Base-by-base conservation (phyloP, 2,888 invertebrate species). In the Dolomedes plantarius region DNA sequence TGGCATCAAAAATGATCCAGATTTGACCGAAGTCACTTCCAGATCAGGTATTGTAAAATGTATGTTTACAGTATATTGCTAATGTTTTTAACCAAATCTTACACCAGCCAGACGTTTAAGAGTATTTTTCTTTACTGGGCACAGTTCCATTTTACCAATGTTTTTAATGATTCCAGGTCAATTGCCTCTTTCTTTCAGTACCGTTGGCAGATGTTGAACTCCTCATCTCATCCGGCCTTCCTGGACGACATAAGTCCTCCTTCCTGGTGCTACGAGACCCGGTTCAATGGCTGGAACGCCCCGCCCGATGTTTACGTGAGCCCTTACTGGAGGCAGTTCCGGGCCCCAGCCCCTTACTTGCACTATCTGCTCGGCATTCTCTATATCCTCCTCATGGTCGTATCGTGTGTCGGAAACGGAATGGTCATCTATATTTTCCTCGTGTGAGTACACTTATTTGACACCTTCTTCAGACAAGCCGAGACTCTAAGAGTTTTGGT, bases 341-440 rank as follows among this genome's bases (percentile, higher is more conserved):
- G 94, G 3, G 96, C 96, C 90, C 96, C 96, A 0, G 95, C 95
- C 82, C 95, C 95, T 87, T 94, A 95, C 74, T 93, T 96, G 89
- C 95, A 96, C 91, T 95, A 96, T 88, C 93, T 96, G 1, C 92
- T 96, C 68, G 96, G 95, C 5, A 92, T 96, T 27, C 92, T 96
- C 31, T 96, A 96, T 90, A 93, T 94, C 74, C 92, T 93, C 90
- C 92, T 95, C 32, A 94, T 94, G 62, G 93, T 95, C 64, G 92
- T 95, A 74, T 94, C 96, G 3, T 91, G 95, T 9, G 91, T 95
- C 50, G 96, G 97, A 87, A 97, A 97, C 91, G 96, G 96, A 88
- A 92, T 96, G 72, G 96, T 97, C 88, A 94, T 96, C 89, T 96
- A 95, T 94, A 94, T 97, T 89, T 97, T 97, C 91, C 93, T 94